These are phyloP conservation scores for Xenentodon cancila DNA, from an alignment of 2,797 vertebrate genomes.

Conservation along the genomic window DNA sequence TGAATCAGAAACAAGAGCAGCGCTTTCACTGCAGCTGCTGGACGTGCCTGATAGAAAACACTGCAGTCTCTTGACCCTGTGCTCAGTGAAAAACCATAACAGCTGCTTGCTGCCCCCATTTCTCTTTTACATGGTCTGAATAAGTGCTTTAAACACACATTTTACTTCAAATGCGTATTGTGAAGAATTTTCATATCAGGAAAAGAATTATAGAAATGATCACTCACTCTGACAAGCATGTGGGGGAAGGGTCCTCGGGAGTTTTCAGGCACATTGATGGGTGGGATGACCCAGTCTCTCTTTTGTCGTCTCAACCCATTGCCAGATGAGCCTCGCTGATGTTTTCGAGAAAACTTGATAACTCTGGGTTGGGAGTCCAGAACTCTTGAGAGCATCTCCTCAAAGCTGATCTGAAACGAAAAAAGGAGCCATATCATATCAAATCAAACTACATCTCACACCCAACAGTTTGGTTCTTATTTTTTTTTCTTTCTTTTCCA, in stretches of 20 bases:
- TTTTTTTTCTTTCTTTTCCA: constrained; percentile 6
- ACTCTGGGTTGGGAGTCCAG: constrained; percentile 82
- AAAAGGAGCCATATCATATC: constrained; percentile 37
- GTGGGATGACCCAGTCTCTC: constrained; percentile 98
- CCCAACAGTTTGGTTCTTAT: constrained; percentile 19
- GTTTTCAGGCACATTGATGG: constrained; percentile 98
- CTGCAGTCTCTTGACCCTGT: constrained; percentile 28
- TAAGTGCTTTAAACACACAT: constrained; percentile 14
- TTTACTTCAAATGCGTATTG: constrained; percentile 17
- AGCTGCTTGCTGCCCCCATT: constrained; percentile 7
- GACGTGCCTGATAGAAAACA: constrained; percentile 51
- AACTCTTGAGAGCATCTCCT: constrained; percentile 77
- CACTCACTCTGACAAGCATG: constrained; percentile 96
- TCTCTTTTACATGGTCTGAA: constrained; percentile 15
- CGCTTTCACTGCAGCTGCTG: constrained; percentile 42
- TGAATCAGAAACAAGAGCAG: constrained; percentile 49
- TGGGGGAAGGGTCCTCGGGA: constrained; percentile 96
- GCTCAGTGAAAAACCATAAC: constrained; percentile 34
- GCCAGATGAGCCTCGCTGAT: constrained; percentile 77
- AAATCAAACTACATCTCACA: constrained; percentile 20
- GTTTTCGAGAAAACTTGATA: constrained; percentile 87
- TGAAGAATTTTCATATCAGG: neutral
- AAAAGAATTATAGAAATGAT: constrained; percentile 16
- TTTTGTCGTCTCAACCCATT: constrained; percentile 92
- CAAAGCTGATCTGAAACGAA: constrained; percentile 78